phyloP scores from a whole-genome alignment of 1,140 invertebrate genomes.

The Drosophila repletoides region DNA sequence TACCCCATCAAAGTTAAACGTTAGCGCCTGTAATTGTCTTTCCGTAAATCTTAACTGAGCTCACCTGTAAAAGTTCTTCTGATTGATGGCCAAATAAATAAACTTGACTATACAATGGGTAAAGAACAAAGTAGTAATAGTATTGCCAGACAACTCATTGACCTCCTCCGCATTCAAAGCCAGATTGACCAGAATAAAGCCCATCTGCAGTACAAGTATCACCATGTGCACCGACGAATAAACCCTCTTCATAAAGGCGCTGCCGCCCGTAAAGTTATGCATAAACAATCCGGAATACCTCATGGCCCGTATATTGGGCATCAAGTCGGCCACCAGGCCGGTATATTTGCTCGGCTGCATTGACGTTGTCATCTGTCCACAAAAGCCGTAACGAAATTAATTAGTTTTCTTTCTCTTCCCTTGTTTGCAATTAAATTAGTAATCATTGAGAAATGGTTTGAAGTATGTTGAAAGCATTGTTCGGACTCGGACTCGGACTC shows the following conservation, averaged over 20 bases:
- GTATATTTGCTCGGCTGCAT: constrained; percentile 74
- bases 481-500: too few species aligned
- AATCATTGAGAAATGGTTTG: background rate
- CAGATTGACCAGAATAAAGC: constrained; percentile 87
- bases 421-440: constrained; percentile 5
- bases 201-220: constrained; percentile 86
- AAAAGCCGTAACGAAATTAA: constrained; percentile 10
- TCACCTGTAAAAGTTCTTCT: constrained; percentile 89
- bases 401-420: constrained; percentile 7
- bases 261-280: constrained; percentile 88
- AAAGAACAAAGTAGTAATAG: constrained; percentile 91
- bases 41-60: background rate
- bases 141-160: constrained; percentile 90
- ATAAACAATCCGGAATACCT: constrained; percentile 89
- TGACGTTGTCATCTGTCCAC: constrained; percentile 49
- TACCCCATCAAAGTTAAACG: constrained; percentile 43
- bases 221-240: constrained; percentile 86
- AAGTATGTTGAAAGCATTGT: background rate
- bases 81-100: constrained; percentile 87
- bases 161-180: constrained; percentile 88
- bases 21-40: too few species aligned
- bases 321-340: constrained; percentile 90
- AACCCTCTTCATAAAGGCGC: constrained; percentile 84
- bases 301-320: constrained; percentile 91
- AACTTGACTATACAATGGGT: constrained; percentile 89